Percentiles rank a stretch among this genome's conserved stretches.
Conservation (phyloP, 1,140 invertebrate species). For the Calosoma granatense region DNA sequence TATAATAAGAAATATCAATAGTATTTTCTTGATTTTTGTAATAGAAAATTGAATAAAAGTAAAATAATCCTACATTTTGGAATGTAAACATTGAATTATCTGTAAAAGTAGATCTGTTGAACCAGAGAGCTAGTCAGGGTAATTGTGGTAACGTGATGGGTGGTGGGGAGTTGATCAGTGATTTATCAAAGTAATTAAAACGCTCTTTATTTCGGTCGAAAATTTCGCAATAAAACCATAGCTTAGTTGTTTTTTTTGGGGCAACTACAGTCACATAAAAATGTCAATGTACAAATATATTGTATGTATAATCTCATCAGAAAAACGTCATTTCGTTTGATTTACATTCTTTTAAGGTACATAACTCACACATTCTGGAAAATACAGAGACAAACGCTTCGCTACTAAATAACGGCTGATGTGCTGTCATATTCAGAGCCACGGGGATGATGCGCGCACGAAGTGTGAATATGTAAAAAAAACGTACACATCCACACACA, state of each 20-base stretch:
- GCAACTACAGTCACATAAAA: background rate
- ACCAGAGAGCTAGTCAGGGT: background rate
- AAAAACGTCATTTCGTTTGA: constrained; percentile 2
- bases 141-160: background rate
- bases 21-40: too few species aligned
- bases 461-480: background rate
- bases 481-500: too few species aligned
- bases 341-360: constrained; percentile 5
- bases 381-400: background rate
- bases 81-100: too few species aligned
- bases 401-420: background rate
- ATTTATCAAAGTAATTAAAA: background rate
- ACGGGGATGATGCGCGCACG: background rate
- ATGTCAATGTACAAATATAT: constrained; percentile 1
- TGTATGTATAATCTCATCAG: constrained; percentile 9
- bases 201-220: background rate
- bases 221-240: background rate
- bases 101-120: too few species aligned
- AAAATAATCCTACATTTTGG: too few species aligned
- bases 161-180: background rate
- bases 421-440: background rate
- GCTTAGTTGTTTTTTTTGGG: background rate
- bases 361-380: constrained; percentile 3
- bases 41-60: too few species aligned
- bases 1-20: too few species aligned